phyloP scores from a whole-genome alignment of 37 sponge, comb jelly and placozoan genomes.

The Hormiphora californensis region DNA sequence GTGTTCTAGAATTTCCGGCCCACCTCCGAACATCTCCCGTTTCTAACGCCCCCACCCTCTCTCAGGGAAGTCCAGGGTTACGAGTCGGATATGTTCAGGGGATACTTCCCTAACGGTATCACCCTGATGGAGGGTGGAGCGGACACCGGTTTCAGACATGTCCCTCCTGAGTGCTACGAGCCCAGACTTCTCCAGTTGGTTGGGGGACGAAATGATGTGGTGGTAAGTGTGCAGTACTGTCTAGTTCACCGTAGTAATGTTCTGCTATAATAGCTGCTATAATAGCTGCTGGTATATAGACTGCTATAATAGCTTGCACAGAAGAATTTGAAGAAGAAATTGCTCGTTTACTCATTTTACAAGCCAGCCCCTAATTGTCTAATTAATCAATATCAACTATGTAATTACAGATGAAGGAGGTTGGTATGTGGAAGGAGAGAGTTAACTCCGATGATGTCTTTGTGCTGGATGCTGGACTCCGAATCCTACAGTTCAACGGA shows the following conservation, averaged over 20 bases:
- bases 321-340: too few relatives aligned
- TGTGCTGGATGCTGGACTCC: constrained; percentile 84
- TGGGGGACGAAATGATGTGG: constrained; percentile 56
- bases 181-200: constrained; percentile 86
- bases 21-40: too few relatives aligned
- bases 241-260: background rate
- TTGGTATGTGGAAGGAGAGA: constrained; percentile 61
- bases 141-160: constrained; percentile 94
- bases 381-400: background rate
- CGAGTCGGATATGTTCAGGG: constrained; percentile 84
- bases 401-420: constrained; percentile 62
- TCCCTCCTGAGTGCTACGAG: constrained; percentile 80
- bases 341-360: too few relatives aligned
- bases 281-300: too few relatives aligned
- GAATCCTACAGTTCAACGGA: constrained; percentile 84
- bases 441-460: constrained; percentile 88
- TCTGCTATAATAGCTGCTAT: background rate
- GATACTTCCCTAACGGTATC: constrained; percentile 72
- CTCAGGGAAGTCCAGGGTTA: constrained; percentile 77
- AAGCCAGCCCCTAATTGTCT: background rate
- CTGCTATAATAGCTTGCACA: too few relatives aligned
- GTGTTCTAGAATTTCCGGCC: too few relatives aligned
- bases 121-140: constrained; percentile 59
- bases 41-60: too few relatives aligned
- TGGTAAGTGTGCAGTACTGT: constrained; percentile 15